Evolutionary conservation across 2,797 vertebrate genomes (phyloP).

Genomic region (Notoglanidium macrostoma): DNA sequence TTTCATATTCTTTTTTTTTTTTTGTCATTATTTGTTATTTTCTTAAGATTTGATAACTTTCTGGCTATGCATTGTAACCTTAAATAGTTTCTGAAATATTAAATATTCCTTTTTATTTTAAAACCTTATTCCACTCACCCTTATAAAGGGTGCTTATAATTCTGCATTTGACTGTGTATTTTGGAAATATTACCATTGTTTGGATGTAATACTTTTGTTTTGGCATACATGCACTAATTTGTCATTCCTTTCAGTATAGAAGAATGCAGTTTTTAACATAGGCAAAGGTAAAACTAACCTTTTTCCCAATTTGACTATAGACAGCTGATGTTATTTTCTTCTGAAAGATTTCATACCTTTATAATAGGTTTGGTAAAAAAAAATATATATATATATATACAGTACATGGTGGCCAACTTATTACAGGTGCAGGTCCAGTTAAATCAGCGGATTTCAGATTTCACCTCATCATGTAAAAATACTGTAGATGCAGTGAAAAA

Average conservation of each 20-base stretch:
- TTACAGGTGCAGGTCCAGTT: slow-evolving; percentile 64
- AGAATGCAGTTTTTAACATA: neutral
- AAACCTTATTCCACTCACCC: neutral
- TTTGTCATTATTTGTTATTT: neutral
- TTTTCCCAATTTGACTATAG: neutral
- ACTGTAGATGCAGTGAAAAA: neutral
- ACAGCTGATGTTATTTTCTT: neutral
- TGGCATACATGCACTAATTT: neutral
- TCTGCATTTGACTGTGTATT: neutral
- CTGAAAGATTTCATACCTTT: no score
- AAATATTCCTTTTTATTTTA: neutral
- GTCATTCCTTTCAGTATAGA: neutral
- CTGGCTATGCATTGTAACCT: no score
- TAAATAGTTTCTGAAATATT: neutral
- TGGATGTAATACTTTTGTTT: neutral
- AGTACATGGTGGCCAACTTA: no score
- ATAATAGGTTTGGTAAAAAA: no score
- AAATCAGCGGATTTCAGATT: slow-evolving; percentile 64
- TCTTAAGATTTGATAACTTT: neutral
- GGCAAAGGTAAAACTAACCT: neutral
- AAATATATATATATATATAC: no score
- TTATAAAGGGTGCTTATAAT: neutral
- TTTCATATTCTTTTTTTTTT: no score
- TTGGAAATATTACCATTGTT: neutral
- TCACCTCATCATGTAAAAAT: neutral